phyloP scores from a whole-genome alignment of 2,888 invertebrate genomes.

The Tipula vernalis region DNA sequence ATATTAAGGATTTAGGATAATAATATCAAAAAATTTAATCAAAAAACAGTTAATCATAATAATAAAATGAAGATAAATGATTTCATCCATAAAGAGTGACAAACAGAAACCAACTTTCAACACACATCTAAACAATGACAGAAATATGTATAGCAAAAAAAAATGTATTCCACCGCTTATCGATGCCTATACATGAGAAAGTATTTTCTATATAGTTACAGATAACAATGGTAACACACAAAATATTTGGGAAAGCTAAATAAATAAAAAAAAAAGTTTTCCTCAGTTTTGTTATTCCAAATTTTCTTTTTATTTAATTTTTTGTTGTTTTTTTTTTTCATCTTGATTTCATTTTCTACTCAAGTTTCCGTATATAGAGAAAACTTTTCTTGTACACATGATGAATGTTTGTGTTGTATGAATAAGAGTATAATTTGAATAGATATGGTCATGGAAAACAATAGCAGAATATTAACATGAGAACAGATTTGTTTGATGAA shows the following conservation, averaged over 20 bases:
- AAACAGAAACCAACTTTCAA: not conserved
- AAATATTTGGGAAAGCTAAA: not conserved
- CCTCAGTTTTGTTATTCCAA: not conserved
- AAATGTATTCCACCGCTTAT: not conserved
- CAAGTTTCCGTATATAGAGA: not conserved
- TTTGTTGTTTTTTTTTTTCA: not conserved
- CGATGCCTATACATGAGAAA: not conserved
- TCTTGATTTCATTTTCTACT: not conserved
- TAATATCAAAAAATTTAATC: not conserved
- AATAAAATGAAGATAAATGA: not conserved
- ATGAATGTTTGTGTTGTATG: not conserved
- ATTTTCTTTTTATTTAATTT: not conserved
- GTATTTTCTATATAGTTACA: not conserved
- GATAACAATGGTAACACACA: not conserved
- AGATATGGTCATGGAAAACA: not conserved
- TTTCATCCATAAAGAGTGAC: not conserved
- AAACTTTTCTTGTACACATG: not conserved
- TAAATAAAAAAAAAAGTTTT: not conserved
- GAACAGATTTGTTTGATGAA: not conserved
- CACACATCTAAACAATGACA: not conserved
- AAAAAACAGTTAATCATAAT: not conserved
- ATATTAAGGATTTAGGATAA: not conserved
- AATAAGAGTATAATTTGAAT: not conserved
- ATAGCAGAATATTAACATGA: not conserved
- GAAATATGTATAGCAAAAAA: not conserved